These are phyloP conservation scores for Rostratula benghalensis DNA, from an alignment of 2,113 vertebrate genomes.

Conservation along the genomic window DNA sequence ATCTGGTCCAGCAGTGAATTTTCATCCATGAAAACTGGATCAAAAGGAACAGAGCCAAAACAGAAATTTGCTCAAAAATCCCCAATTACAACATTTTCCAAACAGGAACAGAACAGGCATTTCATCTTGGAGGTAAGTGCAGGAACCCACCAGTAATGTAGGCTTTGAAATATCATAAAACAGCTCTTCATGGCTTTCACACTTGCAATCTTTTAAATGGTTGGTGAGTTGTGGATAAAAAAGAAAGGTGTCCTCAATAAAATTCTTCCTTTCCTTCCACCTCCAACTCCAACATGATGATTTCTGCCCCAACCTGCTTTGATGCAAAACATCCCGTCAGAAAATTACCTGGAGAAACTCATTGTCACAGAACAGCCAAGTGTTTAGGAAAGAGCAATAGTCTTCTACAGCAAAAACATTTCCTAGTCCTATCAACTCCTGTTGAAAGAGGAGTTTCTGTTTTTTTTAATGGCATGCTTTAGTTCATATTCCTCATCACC, in stretches of 20 bases:
- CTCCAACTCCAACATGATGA: background rate
- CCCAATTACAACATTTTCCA: background rate
- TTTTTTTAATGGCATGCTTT: background rate
- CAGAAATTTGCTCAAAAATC: background rate
- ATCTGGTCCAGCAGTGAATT: background rate
- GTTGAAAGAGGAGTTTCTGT: background rate
- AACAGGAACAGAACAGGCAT: background rate
- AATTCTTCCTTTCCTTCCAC: background rate
- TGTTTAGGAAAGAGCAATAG: background rate
- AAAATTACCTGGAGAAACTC: background rate
- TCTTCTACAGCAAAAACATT: background rate
- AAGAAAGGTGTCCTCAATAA: background rate
- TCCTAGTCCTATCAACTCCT: background rate
- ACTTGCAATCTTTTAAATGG: background rate
- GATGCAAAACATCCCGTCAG: background rate
- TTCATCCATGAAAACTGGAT: background rate
- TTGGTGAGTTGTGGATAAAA: background rate
- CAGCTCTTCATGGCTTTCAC: background rate
- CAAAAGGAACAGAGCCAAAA: background rate
- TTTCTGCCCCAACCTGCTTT: background rate
- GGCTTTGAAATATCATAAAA: background rate
- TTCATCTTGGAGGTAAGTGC: background rate
- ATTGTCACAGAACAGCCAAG: background rate
- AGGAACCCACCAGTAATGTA: background rate
- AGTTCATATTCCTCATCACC: background rate